Evolutionary conservation across 2,113 vertebrate genomes (phyloP), one percentile per base, ranked within the genome.

Genomic region (Perca schrenkii): DNA sequence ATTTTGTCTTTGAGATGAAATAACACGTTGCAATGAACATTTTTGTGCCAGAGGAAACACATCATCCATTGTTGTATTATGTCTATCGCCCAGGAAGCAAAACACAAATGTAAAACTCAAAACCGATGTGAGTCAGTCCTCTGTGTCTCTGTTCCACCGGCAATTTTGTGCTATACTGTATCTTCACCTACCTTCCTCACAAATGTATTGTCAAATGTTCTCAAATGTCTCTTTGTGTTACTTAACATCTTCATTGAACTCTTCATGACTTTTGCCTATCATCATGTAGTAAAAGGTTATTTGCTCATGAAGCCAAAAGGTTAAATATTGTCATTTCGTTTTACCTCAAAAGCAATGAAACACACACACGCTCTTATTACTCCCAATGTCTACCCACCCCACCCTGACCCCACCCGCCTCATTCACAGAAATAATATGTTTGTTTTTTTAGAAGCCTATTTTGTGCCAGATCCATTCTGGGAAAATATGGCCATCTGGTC

Each of bases 401-500:
- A 17, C 43, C 21, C 54, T 56, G 62, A 49, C n/a, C 40, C 8
- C 40, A 43, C 10, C 69, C 6, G 63, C 88, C 81, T 92, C 86
- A 87, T 91, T 91, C 84, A 89, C 90, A 89, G 80, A 85, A 90
- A 90, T 87, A 81, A 85, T 56, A 71, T 67, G 63, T 80, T 87
- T 86, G 72, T 70, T 46, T 87, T 89, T 84, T 77, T 72, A 79
- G 84, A 90, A 91, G 82, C 74, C 61, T 79, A 85, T 89, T 87
- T 81, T 85, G 57, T 86, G 56, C 58, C 81, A 85, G 36, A 88
- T 70, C 73, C 85, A 91, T 87, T 89, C 61, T 28, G 70, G 40
- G 65, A 80, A 88, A 93, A 83, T 78, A 86, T 66, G 70, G 53
- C 78, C 93, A 93, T 95, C 93, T 94, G 94, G 57, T 83, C 80